Percentiles rank a stretch among this genome's conserved stretches.
These are phyloP conservation scores for Syrphus vitripennis DNA, from an alignment of 2,888 invertebrate genomes.

Conservation along the genomic window DNA sequence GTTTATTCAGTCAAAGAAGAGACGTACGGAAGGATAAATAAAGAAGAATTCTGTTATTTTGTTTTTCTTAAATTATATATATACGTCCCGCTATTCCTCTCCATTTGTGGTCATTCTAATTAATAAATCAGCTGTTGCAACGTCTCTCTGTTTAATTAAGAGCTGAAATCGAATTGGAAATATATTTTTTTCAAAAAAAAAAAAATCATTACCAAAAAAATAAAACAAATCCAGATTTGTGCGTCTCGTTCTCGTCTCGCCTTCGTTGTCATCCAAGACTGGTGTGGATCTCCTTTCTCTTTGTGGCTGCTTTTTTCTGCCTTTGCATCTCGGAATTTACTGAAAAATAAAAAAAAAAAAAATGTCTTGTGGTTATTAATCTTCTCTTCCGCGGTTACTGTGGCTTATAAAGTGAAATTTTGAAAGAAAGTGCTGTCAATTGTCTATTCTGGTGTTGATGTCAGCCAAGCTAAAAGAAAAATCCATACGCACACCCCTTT, in stretches of 20 bases:
- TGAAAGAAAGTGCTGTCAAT: constrained; percentile 49
- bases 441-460: constrained; percentile 31
- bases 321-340: constrained; percentile 35
- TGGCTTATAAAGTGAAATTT: constrained; percentile 52
- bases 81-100: constrained; percentile 1
- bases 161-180: neutral
- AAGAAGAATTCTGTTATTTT: constrained; percentile 28
- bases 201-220: constrained; percentile 1
- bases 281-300: constrained; percentile 55
- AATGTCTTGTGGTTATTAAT: constrained; percentile 52
- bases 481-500: constrained; percentile 61
- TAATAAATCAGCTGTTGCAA: constrained; percentile 15
- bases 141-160: neutral
- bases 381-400: constrained; percentile 18
- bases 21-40: constrained; percentile 57
- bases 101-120: neutral
- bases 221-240: constrained; percentile 31
- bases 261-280: constrained; percentile 24
- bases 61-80: constrained; percentile 16
- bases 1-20: constrained; percentile 58
- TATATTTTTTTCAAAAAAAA: neutral
- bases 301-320: constrained; percentile 37
- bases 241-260: constrained; percentile 41
- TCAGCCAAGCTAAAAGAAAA: constrained; percentile 45
- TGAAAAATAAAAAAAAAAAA: constrained; percentile 1